These are phyloP conservation scores for Molanna angustata DNA, from an alignment of 2,888 invertebrate species.

Conservation along the genomic window DNA sequence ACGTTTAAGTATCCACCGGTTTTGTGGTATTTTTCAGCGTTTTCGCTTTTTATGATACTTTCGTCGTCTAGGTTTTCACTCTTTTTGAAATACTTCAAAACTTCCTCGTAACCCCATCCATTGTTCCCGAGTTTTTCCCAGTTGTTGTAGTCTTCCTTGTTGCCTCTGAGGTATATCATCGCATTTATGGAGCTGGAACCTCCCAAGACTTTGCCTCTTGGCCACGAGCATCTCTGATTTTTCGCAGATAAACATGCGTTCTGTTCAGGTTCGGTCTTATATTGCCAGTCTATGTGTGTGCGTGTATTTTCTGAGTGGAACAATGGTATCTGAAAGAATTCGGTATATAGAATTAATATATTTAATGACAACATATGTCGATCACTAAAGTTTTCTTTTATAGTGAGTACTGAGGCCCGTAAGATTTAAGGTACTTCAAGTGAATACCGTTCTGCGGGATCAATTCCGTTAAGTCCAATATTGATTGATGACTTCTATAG, in stretches of 20 bases:
- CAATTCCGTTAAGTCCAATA: too few species aligned
- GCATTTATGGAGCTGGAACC: slow-evolving; percentile 51
- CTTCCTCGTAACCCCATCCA: slow-evolving; percentile 47
- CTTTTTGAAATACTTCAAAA: slow-evolving; percentile 44
- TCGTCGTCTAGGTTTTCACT: slow-evolving; percentile 38
- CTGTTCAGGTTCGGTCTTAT: slow-evolving; percentile 38
- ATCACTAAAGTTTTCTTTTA: too few species aligned
- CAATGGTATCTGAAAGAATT: slow-evolving; percentile 37
- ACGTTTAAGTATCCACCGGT: slow-evolving; percentile 46
- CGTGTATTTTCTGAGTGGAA: slow-evolving; percentile 38
- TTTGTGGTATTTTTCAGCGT: slow-evolving; percentile 41
- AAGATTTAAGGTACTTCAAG: too few species aligned
- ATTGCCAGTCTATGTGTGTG: slow-evolving; percentile 42
- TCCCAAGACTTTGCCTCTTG: slow-evolving; percentile 48
- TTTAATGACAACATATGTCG: too few species aligned
- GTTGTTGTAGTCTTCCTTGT: slow-evolving; percentile 48
- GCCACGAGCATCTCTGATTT: slow-evolving; percentile 39
- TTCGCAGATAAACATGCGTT: slow-evolving; percentile 35
- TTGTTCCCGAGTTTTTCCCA: slow-evolving; percentile 49
- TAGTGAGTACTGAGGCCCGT: too few species aligned
- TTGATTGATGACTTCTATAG: too few species aligned
- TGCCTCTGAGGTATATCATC: slow-evolving; percentile 49
- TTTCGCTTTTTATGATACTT: slow-evolving; percentile 30
- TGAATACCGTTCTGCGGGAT: too few species aligned
- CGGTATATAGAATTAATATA: slow-evolving; percentile 24